phyloP scores from a whole-genome alignment of 2,888 invertebrate species.

The Drosophila limbata region DNA sequence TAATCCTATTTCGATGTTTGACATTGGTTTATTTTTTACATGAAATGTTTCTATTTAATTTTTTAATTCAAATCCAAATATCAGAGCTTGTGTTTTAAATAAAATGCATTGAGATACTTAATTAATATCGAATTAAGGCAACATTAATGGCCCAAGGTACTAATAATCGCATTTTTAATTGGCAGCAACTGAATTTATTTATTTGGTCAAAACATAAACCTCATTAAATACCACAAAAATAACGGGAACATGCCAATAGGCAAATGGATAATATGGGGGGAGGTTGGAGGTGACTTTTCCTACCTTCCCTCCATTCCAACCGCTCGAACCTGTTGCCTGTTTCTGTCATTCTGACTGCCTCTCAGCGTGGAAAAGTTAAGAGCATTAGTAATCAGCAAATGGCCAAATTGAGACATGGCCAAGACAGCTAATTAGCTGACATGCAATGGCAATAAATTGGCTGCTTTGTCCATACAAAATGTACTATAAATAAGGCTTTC shows the following conservation, averaged over 20 bases:
- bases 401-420: slow-evolving; percentile 26
- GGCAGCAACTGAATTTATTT: background rate
- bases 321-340: slow-evolving; percentile 11
- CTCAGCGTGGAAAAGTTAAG: background rate
- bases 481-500: slow-evolving; percentile 25
- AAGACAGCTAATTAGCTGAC: slow-evolving; percentile 52
- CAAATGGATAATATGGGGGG: background rate
- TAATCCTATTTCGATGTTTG: background rate
- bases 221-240: background rate
- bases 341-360: background rate
- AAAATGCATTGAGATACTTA: background rate
- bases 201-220: background rate
- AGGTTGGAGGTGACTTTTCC: no score
- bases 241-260: background rate
- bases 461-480: slow-evolving; percentile 6
- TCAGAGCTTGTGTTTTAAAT: background rate
- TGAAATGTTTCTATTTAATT: background rate
- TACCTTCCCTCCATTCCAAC: no score
- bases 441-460: slow-evolving; percentile 43
- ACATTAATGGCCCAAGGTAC: background rate
- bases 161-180: background rate
- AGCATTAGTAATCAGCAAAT: slow-evolving; percentile 17
- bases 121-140: background rate
- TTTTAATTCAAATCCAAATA: background rate
- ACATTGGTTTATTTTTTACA: background rate